Evolutionary conservation across 2,113 vertebrate species (phyloP), one percentile per base, ranked within the genome.

Genomic region (Melospiza georgiana): DNA sequence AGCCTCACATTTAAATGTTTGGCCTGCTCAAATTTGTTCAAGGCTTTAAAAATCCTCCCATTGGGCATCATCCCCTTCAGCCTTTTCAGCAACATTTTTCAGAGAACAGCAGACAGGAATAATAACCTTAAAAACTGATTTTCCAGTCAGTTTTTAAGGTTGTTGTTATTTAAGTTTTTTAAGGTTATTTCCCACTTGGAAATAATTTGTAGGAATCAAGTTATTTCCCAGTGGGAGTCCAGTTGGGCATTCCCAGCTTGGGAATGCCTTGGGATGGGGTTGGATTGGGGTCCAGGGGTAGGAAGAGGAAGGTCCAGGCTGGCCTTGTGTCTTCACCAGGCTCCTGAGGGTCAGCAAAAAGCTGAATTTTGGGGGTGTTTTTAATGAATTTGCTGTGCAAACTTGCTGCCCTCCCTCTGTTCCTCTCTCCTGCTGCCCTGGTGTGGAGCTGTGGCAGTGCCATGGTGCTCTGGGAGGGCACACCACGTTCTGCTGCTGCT

Each of bases 381-480:
- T 77, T 14, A 12, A 31, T 33, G 22, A 33, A 68, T 66, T 21
- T 31, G 37, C 33, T 57, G 25, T 74, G 24, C 22, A 52, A 0
- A 35, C 48, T 77, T 95, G 43, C 62, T 95, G 30, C 24, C 69
- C 43, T 78, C 2, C 0, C 65, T 9, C 25, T n/a, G 25, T 83
- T 95, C 35, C 75, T 54, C n/a, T 17, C 61, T 5, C 2, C 33
- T 5, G 52, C 28, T 31, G 41, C 19, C 52, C 66, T 15, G 69
- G 1, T 6, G 25, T 24, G 33, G 4, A 31, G 87, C 37, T 4
- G 72, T 11, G 87, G 83, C 69, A 63, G n/a, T 24, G 6, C 61
- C 2, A 0, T 0, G 0, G 28, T 9, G 67, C 67, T 28, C 37
- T 6, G 1, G 2, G 67, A 75, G 52, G 86, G 41, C 54, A 44